Evolutionary conservation across 2,113 vertebrate species (phyloP).

Genomic region (Calidris pygmaea): DNA sequence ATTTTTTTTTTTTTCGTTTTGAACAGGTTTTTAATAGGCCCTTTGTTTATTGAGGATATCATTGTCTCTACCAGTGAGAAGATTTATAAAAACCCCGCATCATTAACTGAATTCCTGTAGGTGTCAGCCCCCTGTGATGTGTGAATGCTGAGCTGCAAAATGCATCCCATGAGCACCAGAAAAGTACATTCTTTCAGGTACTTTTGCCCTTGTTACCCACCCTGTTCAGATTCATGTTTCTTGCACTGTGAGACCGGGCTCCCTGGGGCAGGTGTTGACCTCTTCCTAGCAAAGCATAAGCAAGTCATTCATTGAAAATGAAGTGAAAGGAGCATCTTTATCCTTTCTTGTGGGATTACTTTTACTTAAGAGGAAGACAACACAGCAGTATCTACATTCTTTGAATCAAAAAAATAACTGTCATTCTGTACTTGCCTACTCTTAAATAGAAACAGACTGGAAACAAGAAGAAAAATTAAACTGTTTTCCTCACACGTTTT

Average conservation of each 20-base stretch:
- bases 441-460: conserved; percentile 15
- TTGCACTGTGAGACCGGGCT: neutral
- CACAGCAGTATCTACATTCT: neutral
- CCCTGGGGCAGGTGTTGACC: neutral
- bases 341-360: neutral
- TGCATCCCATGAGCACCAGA: neutral
- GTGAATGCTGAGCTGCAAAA: conserved; percentile 9
- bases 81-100: neutral
- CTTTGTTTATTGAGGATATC: neutral
- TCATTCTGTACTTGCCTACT: neutral
- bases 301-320: neutral
- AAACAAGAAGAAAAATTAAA: neutral
- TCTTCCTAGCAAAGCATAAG: neutral
- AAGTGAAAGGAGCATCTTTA: neutral
- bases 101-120: neutral
- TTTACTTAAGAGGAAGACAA: neutral
- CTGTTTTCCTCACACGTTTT: neutral
- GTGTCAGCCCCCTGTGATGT: neutral
- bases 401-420: neutral
- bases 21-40: neutral
- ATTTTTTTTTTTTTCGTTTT: neutral
- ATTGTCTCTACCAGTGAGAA: neutral
- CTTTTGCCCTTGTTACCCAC: neutral
- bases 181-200: neutral
- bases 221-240: conserved; percentile 3